Base-by-base conservation (phyloP, 2,888 invertebrate species). In the Odontocolon sp. region DNA sequence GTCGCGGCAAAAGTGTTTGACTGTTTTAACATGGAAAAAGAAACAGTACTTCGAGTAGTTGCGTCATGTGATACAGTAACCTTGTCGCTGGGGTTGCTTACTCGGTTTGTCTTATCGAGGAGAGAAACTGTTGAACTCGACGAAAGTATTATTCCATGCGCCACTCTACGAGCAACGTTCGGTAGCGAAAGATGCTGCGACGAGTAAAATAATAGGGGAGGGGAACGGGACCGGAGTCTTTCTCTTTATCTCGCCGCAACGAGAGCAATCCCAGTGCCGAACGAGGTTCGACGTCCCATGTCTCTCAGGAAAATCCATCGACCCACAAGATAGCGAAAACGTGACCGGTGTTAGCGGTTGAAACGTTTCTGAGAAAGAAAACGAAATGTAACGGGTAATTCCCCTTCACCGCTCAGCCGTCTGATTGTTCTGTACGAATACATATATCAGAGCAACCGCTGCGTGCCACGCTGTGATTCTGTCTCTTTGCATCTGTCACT, bases 71-170 rank as follows among this genome's bases (percentile, higher is more conserved):
- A 80, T 83, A 78, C 67, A 73, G 76, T 82, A 84, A 83, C 84
- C 84, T 85, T 83, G 85, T 78, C 76, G 77, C 76, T 82, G 81
- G 80, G 79, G 80, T 78, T 81, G 79, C 72, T 70, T 81, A 59
- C 70, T 23, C 36, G 31, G 36, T 47, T 57, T 79, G 57, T 66
- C 66, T 87, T 84, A 84, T 86, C 83, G 70, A 26, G 23, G 54
- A 21, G 57, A 61, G 63, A 79, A 85, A 86, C 77, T 79, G 79
- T 84, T 82, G 79, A 81, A 81, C 79, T 82, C 81, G 76, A 73
- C 14, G 3, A 9, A 38, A 28, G 71, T 87, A 86, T 87, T 87
- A 85, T 87, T 88, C 85, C 84, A 85, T 63, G 64, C 80, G 68
- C 23, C 11, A 59, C 31, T 45, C 18, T 50, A 36, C 45, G 21